Percentiles rank a stretch among this genome's conserved stretches.
Evolutionary conservation across 2,113 vertebrate genomes (phyloP).

Genomic region (Phyllopteryx taeniolatus): DNA sequence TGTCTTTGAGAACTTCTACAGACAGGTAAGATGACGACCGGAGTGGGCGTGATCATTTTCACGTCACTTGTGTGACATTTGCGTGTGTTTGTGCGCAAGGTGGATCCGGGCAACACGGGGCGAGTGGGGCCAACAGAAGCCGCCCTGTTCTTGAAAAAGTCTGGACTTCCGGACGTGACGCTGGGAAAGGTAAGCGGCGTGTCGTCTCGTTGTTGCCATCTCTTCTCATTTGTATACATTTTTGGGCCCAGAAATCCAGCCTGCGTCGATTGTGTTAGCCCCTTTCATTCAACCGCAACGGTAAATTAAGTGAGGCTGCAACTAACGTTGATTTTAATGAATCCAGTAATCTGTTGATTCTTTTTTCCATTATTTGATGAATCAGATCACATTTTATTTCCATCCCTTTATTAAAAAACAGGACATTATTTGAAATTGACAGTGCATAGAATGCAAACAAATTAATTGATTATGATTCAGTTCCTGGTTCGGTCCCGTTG

Average conservation of each 20-base stretch:
- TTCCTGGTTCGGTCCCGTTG: too few relatives aligned
- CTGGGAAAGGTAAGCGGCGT: constrained; percentile 85
- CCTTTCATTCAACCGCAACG: too few relatives aligned
- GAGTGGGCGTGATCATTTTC: not conserved
- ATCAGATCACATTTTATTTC: too few relatives aligned
- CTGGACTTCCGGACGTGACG: constrained; percentile 86
- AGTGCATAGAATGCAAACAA: too few relatives aligned
- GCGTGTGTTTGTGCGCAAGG: constrained; percentile 64
- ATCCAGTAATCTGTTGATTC: too few relatives aligned
- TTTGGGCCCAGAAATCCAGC: not conserved
- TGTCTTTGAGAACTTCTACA: constrained; percentile 89
- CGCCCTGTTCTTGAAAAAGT: constrained; percentile 94
- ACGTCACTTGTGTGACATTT: not conserved
- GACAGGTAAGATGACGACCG: constrained; percentile 78
- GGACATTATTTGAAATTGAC: too few relatives aligned
- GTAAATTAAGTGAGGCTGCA: too few relatives aligned
- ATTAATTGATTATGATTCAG: too few relatives aligned
- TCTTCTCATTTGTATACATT: not conserved
- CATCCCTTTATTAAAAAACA: too few relatives aligned
- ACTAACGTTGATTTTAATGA: too few relatives aligned
- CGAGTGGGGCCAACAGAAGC: constrained; percentile 91
- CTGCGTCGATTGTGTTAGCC: not conserved
- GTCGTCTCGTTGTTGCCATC: not conserved
- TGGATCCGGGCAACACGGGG: constrained; percentile 89
- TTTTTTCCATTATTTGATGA: too few relatives aligned